Evolutionary conservation across 2,888 invertebrate genomes (phyloP).

Genomic region (Chloroclysta siterata): DNA sequence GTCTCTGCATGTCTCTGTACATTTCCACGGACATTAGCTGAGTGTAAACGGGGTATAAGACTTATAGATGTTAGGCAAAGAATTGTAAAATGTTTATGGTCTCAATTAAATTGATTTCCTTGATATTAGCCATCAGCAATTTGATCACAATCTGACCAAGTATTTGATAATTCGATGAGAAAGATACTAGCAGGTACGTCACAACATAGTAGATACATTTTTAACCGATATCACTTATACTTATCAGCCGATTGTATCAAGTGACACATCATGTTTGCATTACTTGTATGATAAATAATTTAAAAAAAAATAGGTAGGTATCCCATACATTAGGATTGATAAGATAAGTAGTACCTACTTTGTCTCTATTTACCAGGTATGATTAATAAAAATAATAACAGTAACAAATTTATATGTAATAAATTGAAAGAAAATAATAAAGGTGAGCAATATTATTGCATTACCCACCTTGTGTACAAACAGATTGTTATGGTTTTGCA

Average conservation of each 20-base stretch:
- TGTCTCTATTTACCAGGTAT: background rate
- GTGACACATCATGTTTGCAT: constrained; percentile 31
- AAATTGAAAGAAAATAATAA: background rate
- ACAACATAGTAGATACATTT: constrained; percentile 10
- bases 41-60: too few relatives aligned
- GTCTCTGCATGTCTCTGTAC: too few relatives aligned
- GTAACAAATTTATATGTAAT: too few relatives aligned
- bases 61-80: too few relatives aligned
- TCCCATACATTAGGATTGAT: constrained; percentile 15
- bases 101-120: too few relatives aligned
- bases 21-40: too few relatives aligned
- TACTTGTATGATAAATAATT: constrained; percentile 24
- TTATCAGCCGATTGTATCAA: constrained; percentile 45
- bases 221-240: constrained; percentile 40
- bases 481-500: background rate
- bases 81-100: too few relatives aligned
- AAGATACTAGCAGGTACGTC: background rate
- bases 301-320: constrained; percentile 23
- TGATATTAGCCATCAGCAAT: too few relatives aligned
- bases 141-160: too few relatives aligned
- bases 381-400: background rate
- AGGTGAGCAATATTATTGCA: background rate
- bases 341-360: constrained; percentile 4
- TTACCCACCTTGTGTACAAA: background rate
- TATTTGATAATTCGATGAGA: too few relatives aligned